A percentile compares a stretch with the other conserved stretches of the same genome.
Conservation (phyloP, 2,888 invertebrate species). For the Yponomeuta evonymella region DNA sequence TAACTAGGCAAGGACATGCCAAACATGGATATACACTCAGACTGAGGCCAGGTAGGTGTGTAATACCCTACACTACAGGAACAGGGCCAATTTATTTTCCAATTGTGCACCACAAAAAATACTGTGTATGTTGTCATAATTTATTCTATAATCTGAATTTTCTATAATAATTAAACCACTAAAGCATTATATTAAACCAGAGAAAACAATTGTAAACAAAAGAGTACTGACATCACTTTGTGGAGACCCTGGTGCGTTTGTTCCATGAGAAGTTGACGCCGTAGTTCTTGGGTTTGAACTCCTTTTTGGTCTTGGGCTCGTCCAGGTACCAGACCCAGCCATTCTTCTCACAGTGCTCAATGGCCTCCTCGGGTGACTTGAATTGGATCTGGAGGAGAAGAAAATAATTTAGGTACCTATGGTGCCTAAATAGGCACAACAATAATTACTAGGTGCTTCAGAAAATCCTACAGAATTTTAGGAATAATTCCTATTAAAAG, state of each 20-base stretch:
- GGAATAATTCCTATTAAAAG: too few species aligned
- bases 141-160: constrained; percentile 4
- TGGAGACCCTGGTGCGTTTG: constrained; percentile 94
- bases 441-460: too few species aligned
- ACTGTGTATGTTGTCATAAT: neutral
- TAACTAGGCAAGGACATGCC: too few species aligned
- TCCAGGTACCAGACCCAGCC: constrained; percentile 95
- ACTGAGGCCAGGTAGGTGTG: too few species aligned
- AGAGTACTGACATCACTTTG: constrained; percentile 79
- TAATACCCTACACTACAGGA: too few species aligned
- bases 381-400: constrained; percentile 77
- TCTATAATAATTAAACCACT: neutral
- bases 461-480: too few species aligned
- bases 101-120: neutral
- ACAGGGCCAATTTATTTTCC: neutral
- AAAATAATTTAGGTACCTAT: neutral
- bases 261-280: constrained; percentile 98
- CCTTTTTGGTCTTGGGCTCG: constrained; percentile 81
- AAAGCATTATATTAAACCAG: neutral
- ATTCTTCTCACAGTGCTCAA: constrained; percentile 94
- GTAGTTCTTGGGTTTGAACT: constrained; percentile 91
- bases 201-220: neutral
- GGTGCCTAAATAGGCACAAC: neutral
- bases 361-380: constrained; percentile 87
- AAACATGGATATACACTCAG: too few species aligned